Percentiles rank a stretch among this genome's conserved stretches.
Conservation (phyloP, 64 coral and sea anemone species). For the Montipora sp. region DNA sequence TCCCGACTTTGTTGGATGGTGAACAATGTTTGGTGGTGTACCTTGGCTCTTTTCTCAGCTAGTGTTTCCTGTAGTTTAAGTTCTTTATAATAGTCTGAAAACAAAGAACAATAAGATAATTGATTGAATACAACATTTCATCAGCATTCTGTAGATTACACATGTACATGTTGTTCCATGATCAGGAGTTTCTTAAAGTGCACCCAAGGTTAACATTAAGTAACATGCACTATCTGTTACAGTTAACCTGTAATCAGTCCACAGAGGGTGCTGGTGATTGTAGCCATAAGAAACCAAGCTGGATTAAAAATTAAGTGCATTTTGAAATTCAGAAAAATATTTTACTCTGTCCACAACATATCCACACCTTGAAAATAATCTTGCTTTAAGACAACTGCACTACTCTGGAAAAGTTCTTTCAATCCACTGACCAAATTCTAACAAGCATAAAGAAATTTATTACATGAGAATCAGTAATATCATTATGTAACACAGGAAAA, state of each 20-base stretch:
- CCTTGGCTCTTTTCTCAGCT: constrained; percentile 87
- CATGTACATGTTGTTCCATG: no score
- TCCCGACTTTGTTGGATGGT: neutral
- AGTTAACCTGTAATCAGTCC: no score
- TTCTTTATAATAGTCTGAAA: constrained; percentile 86
- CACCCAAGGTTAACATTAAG: no score
- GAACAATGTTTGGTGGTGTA: neutral
- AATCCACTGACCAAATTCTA: constrained; percentile 82
- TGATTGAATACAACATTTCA: neutral
- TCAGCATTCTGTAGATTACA: neutral
- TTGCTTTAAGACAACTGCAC: constrained; percentile 74
- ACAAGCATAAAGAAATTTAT: neutral
- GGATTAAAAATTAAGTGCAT: no score
- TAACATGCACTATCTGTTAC: no score
- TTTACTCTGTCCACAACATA: neutral
- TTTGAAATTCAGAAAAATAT: neutral
- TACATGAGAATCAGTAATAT: neutral
- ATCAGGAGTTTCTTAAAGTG: no score
- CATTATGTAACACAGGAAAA: no score
- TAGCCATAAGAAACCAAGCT: no score
- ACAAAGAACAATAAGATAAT: neutral
- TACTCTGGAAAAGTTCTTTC: constrained; percentile 79
- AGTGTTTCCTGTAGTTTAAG: constrained; percentile 76
- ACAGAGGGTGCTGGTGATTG: no score
- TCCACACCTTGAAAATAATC: constrained; percentile 79